These are phyloP conservation scores for Strix uralensis DNA, from an alignment of 2,113 vertebrate genomes.

Conservation along the genomic window DNA sequence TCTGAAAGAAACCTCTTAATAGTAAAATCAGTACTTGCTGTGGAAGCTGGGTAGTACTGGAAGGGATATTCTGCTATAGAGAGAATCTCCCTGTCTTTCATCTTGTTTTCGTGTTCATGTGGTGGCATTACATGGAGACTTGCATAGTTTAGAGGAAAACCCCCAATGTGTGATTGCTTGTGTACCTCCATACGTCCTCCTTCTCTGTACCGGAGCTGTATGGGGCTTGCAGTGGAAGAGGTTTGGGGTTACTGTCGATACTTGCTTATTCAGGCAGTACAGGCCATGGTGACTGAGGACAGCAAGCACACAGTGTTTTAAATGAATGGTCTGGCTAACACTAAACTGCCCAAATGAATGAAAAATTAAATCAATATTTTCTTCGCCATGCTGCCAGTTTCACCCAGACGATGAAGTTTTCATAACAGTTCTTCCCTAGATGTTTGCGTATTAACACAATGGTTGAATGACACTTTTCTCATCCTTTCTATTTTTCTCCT, in stretches of 20 bases:
- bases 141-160: not conserved
- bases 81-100: not conserved
- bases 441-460: not conserved
- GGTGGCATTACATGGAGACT: not conserved
- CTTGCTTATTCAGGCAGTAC: not conserved
- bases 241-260: not conserved
- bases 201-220: not conserved
- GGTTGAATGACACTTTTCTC: not conserved
- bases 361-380: not conserved
- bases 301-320: not conserved
- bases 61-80: not conserved
- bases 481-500: not conserved
- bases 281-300: not conserved
- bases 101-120: not conserved
- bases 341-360: not conserved
- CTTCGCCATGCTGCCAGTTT: not conserved
- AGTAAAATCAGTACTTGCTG: not conserved
- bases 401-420: not conserved
- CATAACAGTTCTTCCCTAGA: accelerated
- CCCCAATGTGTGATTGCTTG: not conserved
- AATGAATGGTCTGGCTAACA: not conserved
- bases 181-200: not conserved
- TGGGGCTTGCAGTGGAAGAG: not conserved
- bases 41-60: not conserved
- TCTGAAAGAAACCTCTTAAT: not conserved